phyloP scores from a whole-genome alignment of 2,888 invertebrate species.

The Coenonympha glycerion region DNA sequence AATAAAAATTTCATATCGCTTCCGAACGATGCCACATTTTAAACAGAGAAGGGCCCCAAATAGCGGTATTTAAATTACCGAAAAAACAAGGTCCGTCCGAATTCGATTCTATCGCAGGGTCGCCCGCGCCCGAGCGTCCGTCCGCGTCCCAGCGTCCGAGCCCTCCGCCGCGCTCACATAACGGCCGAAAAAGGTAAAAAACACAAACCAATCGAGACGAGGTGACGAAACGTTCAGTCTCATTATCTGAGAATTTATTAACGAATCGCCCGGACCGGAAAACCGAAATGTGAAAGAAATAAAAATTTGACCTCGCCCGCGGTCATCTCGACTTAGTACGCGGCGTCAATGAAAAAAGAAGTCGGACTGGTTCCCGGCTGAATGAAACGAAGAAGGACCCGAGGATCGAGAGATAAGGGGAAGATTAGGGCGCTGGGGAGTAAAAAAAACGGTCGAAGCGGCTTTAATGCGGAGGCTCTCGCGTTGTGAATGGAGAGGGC shows the following conservation, averaged over 20 bases:
- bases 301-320: conserved; percentile 75
- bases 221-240: conserved; percentile 77
- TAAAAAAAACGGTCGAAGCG: conserved; percentile 63
- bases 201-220: conserved; percentile 72
- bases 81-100: conserved; percentile 59
- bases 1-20: conserved; percentile 22
- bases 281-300: conserved; percentile 76
- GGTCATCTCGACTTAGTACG: conserved; percentile 70
- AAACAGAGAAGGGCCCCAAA: conserved; percentile 47
- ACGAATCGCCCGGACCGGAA: conserved; percentile 74
- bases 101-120: conserved; percentile 62
- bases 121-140: conserved; percentile 50
- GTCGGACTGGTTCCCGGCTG: conserved; percentile 70
- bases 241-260: conserved; percentile 77
- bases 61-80: conserved; percentile 68
- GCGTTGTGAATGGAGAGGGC: conserved; percentile 68
- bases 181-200: conserved; percentile 64
- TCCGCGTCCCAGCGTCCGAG: conserved; percentile 52
- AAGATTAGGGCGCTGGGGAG: conserved; percentile 63
- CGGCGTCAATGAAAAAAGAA: conserved; percentile 75
- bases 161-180: conserved; percentile 71
- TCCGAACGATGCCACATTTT: conserved; percentile 25
- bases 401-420: conserved; percentile 71
- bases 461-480: conserved; percentile 70
- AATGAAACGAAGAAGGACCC: conserved; percentile 72